These are phyloP conservation scores for Tetanocera ferruginea DNA, from an alignment of 2,888 invertebrate species.

Conservation along the genomic window DNA sequence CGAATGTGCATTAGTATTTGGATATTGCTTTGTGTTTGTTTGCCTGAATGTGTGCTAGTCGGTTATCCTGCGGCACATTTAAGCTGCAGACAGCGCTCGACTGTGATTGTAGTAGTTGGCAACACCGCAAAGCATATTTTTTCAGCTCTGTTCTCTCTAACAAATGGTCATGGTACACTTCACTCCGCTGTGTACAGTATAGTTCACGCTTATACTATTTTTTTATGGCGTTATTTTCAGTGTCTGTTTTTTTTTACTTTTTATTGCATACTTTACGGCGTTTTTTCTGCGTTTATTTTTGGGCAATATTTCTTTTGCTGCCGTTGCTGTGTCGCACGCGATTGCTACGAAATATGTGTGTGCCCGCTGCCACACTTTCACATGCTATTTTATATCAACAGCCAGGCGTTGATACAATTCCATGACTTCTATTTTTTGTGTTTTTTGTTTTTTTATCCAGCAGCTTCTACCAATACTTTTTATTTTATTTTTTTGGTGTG, in stretches of 20 bases:
- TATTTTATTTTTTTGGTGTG: neutral
- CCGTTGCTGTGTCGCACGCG: neutral
- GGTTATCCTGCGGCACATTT: slow-evolving; percentile 5
- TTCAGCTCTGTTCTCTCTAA: neutral
- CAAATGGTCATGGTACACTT: neutral
- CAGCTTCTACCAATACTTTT: too few species aligned
- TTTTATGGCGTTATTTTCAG: neutral
- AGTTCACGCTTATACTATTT: too few species aligned
- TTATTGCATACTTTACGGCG: slow-evolving; percentile 10
- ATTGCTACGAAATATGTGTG: too few species aligned
- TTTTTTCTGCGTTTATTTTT: neutral
- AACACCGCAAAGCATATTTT: neutral
- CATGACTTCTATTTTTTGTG: too few species aligned
- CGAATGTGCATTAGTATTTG: neutral
- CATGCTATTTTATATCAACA: neutral
- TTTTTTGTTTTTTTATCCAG: too few species aligned
- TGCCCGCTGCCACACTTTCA: too few species aligned
- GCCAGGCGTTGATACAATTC: neutral
- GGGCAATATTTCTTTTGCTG: neutral
- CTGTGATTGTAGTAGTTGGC: slow-evolving; percentile 2
- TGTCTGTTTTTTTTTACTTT: neutral
- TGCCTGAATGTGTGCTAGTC: neutral
- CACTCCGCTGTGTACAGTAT: neutral
- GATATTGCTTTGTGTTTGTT: neutral
- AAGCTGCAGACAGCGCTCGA: neutral